Conservation (phyloP, 2,797 vertebrate species). For the Pteropus rufus region DNA sequence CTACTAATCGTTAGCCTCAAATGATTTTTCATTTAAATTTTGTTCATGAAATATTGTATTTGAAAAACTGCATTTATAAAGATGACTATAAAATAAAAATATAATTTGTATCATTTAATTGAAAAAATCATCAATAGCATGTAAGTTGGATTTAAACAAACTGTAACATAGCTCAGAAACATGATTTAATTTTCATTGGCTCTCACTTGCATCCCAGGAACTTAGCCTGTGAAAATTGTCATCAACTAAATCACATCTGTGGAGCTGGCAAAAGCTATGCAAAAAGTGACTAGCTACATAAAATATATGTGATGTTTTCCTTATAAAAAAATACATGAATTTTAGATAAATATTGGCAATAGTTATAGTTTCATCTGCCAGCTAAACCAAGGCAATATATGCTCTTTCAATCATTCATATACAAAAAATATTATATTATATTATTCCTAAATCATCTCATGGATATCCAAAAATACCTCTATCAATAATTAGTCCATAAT, state of each 20-base stretch:
- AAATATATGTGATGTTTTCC: background rate
- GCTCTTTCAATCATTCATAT: background rate
- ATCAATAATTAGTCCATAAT: background rate
- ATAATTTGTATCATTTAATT: background rate
- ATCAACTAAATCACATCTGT: background rate
- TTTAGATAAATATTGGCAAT: background rate
- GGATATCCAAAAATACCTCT: background rate
- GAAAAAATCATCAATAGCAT: background rate
- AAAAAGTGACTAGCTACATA: background rate
- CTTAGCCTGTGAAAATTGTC: background rate
- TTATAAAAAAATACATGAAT: background rate
- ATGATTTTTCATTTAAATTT: background rate
- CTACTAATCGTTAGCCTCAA: background rate
- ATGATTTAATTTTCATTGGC: background rate
- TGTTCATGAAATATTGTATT: background rate
- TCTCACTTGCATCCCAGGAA: background rate
- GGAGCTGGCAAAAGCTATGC: background rate
- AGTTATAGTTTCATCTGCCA: background rate
- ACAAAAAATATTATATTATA: constrained; percentile 12
- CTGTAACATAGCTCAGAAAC: background rate
- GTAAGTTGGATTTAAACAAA: background rate
- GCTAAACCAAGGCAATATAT: background rate
- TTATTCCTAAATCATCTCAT: background rate
- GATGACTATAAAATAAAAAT: background rate
- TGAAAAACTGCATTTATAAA: background rate